Evolutionary conservation across 2,797 vertebrate species (phyloP), one percentile per base, ranked within the genome.

Genomic region (Podarcis lilfordi): DNA sequence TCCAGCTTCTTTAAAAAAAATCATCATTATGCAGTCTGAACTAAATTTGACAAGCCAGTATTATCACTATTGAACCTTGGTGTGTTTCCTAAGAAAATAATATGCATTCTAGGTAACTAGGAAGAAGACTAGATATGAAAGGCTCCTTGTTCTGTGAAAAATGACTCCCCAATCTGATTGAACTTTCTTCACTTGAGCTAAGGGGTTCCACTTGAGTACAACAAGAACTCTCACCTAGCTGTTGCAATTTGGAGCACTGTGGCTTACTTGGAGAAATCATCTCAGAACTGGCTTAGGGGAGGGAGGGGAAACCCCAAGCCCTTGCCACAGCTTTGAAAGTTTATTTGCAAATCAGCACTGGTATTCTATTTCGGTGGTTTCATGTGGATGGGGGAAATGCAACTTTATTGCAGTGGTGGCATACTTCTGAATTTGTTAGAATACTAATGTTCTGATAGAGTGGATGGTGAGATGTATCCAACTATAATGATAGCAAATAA

Each of bases 281-380:
- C 61, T 27, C 2, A 81, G 35, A 66, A 17, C 10, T 81, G 21
- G 40, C 32, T 21, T 64, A 6, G 59, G 37, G 2, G 35, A 66
- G 1, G 32, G 23, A 17, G 5, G 25, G 13, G 9, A 19, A 80
- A 21, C 19, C 19, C 19, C 43, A 55, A 72, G 29, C 10, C 69
- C 55, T 25, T 29, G 32, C 17, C 5, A 40, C n/a, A 64, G 61
- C 23, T 79, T 79, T 55, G n/a, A 79, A 59, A 8, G 29, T 59
- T 79, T 59, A 32, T 81, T 66, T 19, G 19, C 25, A 92, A 82
- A 81, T 71, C 74, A 89, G 89, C 25, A 71, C 40, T 85, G 86
- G 86, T 23, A 81, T 0, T 1, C 0, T 0, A 0, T 87, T 84
- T 80, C 80, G n/a, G 88, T 90, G 74, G 82, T 84, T 88, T 81